These are phyloP conservation scores for Cheiracanthium punctorium DNA, from an alignment of 2,888 invertebrate species.

Conservation along the genomic window DNA sequence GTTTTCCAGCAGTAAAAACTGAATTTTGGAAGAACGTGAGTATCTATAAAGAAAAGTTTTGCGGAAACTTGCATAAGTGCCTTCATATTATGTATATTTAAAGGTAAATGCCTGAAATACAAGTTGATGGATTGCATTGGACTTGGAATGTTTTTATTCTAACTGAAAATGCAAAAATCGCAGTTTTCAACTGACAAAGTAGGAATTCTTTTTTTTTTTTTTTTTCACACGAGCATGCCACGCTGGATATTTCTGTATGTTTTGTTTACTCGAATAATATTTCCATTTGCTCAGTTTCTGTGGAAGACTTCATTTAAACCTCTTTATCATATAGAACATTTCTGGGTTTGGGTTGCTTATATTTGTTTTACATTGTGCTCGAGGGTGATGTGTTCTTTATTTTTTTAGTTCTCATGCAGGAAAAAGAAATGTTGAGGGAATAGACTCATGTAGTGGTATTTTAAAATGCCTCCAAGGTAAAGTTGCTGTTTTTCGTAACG, in stretches of 20 bases:
- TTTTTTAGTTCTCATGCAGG: neutral
- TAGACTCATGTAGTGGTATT: neutral
- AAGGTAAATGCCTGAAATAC: conserved; percentile 39
- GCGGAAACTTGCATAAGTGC: conserved; percentile 52
- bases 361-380: neutral
- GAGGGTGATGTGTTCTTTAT: neutral
- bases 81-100: conserved; percentile 53
- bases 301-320: conserved; percentile 63
- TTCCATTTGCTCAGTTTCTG: conserved; percentile 48
- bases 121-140: conserved; percentile 39
- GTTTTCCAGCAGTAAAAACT: conserved; percentile 36
- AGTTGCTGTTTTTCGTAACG: neutral
- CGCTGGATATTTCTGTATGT: neutral
- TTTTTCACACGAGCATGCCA: neutral
- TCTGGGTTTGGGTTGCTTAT: conserved; percentile 6
- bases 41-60: conserved; percentile 45
- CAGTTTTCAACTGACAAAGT: conserved; percentile 22
- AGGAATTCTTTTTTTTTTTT: conserved; percentile 44
- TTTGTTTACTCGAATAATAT: conserved; percentile 49
- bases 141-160: conserved; percentile 24
- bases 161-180: conserved; percentile 47
- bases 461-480: neutral
- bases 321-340: conserved; percentile 66
- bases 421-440: neutral
- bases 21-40: neutral